phyloP scores from a whole-genome alignment of 1,140 invertebrate genomes.

The Penaeus vannamei region DNA sequence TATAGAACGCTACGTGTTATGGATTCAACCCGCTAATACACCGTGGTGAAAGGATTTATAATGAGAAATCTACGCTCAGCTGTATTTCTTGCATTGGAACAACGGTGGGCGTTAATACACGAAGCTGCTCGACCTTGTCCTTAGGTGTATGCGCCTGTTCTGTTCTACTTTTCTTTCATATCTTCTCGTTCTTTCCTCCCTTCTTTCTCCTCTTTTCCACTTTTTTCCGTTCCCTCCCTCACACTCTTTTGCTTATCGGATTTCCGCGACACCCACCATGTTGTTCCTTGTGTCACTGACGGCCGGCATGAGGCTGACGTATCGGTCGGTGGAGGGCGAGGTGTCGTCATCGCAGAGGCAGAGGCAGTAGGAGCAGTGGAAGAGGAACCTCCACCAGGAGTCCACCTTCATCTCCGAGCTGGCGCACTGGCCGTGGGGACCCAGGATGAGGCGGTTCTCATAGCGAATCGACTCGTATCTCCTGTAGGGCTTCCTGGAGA shows the following conservation, averaged over 20 bases:
- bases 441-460: conserved; percentile 82
- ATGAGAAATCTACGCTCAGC: too few species aligned
- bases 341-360: conserved; percentile 86
- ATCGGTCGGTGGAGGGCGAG: conserved; percentile 80
- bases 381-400: conserved; percentile 88
- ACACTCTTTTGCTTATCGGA: background rate
- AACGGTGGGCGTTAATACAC: too few species aligned
- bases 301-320: conserved; percentile 82
- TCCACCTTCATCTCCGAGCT: conserved; percentile 76
- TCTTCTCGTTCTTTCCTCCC: too few species aligned
- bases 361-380: conserved; percentile 91
- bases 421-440: conserved; percentile 70
- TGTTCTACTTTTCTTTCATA: too few species aligned
- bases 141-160: too few species aligned
- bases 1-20: too few species aligned
- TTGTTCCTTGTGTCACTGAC: conserved; percentile 80
- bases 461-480: conserved; percentile 90
- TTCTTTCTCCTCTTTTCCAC: too few species aligned
- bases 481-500: conserved; percentile 73
- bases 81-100: too few species aligned
- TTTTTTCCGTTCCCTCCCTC: background rate
- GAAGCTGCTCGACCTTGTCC: too few species aligned
- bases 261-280: conserved; percentile 74
- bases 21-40: too few species aligned
- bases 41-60: too few species aligned